These are phyloP conservation scores for Nemoura dubitans DNA, from an alignment of 2,888 invertebrate species.

Conservation along the genomic window DNA sequence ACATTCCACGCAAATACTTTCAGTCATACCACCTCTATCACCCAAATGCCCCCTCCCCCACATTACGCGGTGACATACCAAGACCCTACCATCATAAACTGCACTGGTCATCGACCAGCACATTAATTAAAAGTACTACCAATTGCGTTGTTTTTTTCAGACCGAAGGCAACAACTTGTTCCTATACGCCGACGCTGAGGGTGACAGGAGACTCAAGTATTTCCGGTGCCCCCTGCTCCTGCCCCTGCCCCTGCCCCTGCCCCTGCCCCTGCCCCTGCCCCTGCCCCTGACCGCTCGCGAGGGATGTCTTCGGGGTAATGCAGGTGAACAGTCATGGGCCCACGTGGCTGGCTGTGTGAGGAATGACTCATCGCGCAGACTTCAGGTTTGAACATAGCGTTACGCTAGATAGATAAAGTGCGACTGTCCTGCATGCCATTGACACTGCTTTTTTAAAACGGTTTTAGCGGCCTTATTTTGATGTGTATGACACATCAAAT, in stretches of 20 bases:
- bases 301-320: background rate
- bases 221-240: constrained; percentile 9
- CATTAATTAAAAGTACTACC: background rate
- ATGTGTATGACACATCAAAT: background rate
- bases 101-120: background rate
- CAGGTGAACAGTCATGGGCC: constrained; percentile 15
- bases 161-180: background rate
- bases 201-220: constrained; percentile 2
- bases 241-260: background rate
- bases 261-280: background rate
- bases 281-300: background rate
- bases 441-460: background rate
- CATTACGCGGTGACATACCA: too few relatives aligned
- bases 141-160: background rate
- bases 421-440: background rate
- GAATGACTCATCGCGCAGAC: background rate
- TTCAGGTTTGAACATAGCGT: background rate
- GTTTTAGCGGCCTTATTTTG: background rate
- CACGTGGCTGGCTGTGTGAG: background rate
- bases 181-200: background rate
- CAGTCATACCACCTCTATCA: too few relatives aligned
- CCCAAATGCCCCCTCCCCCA: too few relatives aligned
- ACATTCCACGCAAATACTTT: too few relatives aligned
- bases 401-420: background rate
- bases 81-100: too few relatives aligned